Conservation (phyloP, 2,113 vertebrate species). For the Pachyramphus minor region DNA sequence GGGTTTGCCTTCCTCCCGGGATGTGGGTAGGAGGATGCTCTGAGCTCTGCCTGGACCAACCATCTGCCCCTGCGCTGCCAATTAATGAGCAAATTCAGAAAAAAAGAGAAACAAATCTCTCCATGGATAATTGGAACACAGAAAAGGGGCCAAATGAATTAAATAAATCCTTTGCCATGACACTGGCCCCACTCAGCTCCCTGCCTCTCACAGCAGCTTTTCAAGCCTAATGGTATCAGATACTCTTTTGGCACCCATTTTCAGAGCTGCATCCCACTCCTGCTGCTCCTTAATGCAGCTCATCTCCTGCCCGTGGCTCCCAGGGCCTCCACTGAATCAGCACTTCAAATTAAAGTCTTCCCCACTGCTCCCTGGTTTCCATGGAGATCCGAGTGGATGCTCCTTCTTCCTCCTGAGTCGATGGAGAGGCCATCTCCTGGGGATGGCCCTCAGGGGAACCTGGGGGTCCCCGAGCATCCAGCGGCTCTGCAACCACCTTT, state of each 20-base stretch:
- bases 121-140: not conserved
- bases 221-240: conserved; percentile 35
- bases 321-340: conserved; percentile 71
- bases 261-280: conserved; percentile 5
- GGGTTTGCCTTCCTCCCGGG: not conserved
- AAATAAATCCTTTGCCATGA: not conserved
- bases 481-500: not conserved
- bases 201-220: conserved; percentile 14
- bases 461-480: rapidly evolving
- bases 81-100: not conserved
- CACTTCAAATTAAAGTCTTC: conserved; percentile 71
- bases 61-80: not conserved
- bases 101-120: not conserved
- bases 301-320: conserved; percentile 75
- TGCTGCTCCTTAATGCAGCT: conserved; percentile 72
- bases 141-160: not conserved
- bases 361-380: conserved; percentile 51
- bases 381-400: conserved; percentile 43
- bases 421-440: not conserved
- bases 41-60: not conserved
- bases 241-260: conserved; percentile 52
- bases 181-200: not conserved
- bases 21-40: not conserved
- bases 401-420: not conserved
- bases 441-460: rapidly evolving